Percentiles rank a stretch among this genome's conserved stretches.
These are phyloP conservation scores for Amblyteles armatorius DNA, from an alignment of 2,888 invertebrate genomes.

Conservation along the genomic window DNA sequence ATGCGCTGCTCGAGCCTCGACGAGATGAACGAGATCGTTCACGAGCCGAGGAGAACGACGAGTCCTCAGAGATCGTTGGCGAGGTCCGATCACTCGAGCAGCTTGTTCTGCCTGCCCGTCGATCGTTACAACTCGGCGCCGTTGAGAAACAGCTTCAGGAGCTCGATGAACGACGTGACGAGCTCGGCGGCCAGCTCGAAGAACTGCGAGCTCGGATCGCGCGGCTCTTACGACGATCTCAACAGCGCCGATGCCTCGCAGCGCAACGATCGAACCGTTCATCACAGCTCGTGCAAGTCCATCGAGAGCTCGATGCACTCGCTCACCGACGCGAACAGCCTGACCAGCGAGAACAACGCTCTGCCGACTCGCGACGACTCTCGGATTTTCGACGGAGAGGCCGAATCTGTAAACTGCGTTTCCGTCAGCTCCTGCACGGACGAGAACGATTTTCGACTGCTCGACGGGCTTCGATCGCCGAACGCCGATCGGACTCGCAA, in stretches of 20 bases:
- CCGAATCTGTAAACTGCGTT: constrained; percentile 68
- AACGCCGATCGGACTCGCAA: constrained; percentile 52
- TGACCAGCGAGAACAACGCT: constrained; percentile 71
- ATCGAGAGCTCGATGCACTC: constrained; percentile 72
- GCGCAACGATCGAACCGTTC: constrained; percentile 71
- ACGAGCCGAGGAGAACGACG: constrained; percentile 47
- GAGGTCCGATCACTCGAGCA: constrained; percentile 77
- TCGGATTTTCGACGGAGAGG: constrained; percentile 38
- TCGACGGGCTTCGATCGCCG: constrained; percentile 63
- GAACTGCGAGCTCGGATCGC: constrained; percentile 74
- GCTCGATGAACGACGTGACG: constrained; percentile 79
- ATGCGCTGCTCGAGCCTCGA: constrained; percentile 63
- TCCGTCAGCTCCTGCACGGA: constrained; percentile 66
- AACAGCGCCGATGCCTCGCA: constrained; percentile 74
- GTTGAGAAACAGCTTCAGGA: constrained; percentile 75
- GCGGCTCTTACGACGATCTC: constrained; percentile 75
- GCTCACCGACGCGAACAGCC: constrained; percentile 72
- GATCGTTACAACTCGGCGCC: constrained; percentile 69
- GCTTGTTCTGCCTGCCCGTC: constrained; percentile 77
- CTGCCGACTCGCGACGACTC: background rate
- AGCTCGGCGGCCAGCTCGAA: constrained; percentile 76
- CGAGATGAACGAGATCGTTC: constrained; percentile 49
- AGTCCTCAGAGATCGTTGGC: constrained; percentile 61
- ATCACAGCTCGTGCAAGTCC: constrained; percentile 71
- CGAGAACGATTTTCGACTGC: constrained; percentile 66